Conservation (phyloP, 2,888 invertebrate genomes). For the Blastobasis adustella region DNA sequence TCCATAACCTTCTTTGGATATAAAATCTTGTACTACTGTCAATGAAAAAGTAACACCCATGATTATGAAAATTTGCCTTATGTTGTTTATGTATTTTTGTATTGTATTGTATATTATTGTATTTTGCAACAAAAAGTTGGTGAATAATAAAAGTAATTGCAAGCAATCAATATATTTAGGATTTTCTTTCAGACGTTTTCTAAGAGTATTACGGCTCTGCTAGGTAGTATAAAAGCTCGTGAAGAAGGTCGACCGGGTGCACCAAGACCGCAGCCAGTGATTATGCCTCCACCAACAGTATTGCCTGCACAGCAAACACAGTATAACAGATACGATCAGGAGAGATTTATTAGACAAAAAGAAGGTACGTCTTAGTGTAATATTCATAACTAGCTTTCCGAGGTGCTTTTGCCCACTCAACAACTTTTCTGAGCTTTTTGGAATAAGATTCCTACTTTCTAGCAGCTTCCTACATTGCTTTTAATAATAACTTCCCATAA, state of each 20-base stretch:
- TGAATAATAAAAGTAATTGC: too few relatives aligned
- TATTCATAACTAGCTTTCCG: neutral
- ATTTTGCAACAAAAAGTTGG: too few relatives aligned
- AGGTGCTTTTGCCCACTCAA: neutral
- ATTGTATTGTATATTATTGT: too few relatives aligned
- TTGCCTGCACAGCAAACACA: constrained; percentile 83
- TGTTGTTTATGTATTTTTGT: too few relatives aligned
- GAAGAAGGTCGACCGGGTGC: constrained; percentile 86
- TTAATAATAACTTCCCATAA: neutral
- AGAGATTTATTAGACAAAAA: constrained; percentile 93
- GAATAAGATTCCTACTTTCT: too few relatives aligned
- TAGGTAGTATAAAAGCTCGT: constrained; percentile 92
- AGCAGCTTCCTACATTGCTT: neutral
- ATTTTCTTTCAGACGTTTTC: constrained; percentile 81
- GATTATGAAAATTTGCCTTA: too few relatives aligned
- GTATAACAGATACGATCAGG: constrained; percentile 99
- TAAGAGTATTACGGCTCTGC: constrained; percentile 93
- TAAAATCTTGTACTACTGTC: too few relatives aligned
- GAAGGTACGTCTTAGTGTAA: constrained; percentile 76
- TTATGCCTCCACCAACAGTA: constrained; percentile 78
- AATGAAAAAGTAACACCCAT: too few relatives aligned
- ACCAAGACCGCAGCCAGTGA: constrained; percentile 70
- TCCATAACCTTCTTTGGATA: too few relatives aligned
- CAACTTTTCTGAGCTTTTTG: constrained; percentile 4
- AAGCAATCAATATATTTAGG: neutral